Conservation (phyloP, 2,888 invertebrate genomes). For the Coleophora deauratella region DNA sequence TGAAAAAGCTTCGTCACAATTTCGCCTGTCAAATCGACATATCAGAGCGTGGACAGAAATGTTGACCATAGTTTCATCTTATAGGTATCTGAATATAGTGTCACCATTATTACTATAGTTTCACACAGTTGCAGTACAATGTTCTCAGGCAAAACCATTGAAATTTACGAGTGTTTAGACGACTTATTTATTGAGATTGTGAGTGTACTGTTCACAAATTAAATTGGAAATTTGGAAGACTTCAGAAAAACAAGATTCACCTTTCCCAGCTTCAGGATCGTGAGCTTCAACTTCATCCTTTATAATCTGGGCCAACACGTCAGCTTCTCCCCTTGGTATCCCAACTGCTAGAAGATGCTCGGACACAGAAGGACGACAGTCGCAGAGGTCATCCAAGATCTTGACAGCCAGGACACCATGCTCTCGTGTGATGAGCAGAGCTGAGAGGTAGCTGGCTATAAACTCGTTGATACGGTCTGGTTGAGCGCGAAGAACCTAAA, state of each 20-base stretch:
- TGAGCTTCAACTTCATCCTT: conserved; percentile 43
- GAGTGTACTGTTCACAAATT: no score
- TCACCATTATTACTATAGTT: no score
- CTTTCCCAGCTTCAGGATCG: conserved; percentile 40
- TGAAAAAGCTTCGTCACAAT: no score
- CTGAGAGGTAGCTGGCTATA: conserved; percentile 82
- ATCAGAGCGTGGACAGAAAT: no score
- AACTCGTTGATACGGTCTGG: conserved; percentile 78
- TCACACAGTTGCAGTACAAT: no score
- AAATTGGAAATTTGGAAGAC: no score
- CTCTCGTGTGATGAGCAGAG: conserved; percentile 79
- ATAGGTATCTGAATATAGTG: no score
- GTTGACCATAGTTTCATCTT: no score
- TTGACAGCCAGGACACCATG: conserved; percentile 56
- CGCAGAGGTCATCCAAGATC: conserved; percentile 58
- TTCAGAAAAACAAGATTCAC: conserved; percentile 18
- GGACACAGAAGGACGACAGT: conserved; percentile 50
- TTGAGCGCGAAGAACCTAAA: conserved; percentile 78
- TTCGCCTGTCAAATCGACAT: no score
- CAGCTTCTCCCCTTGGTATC: conserved; percentile 25
- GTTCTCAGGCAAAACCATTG: no score
- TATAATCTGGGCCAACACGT: conserved; percentile 38
- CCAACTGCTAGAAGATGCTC: conserved; percentile 48
- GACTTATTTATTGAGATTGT: no score
- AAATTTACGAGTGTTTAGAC: no score